A percentile compares a stretch with the other conserved stretches of the same genome.
Evolutionary conservation across 92 coral and sea anemone species (phyloP).

Genomic region (Hydrozoanthus gracilis): DNA sequence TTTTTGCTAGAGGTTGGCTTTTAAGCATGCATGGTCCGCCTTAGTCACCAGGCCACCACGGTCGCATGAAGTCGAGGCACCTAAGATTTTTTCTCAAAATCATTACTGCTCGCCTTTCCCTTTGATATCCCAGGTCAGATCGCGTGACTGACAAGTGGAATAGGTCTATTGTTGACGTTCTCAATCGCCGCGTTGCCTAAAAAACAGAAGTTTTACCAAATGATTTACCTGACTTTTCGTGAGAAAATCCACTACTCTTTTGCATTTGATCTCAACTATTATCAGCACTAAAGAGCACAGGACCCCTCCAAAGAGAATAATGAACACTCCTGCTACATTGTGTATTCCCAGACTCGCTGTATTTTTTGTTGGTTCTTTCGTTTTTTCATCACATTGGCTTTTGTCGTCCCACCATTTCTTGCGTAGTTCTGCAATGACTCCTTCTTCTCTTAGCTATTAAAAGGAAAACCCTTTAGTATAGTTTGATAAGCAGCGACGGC

Average conservation of each 20-base stretch:
- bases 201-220: too few species aligned
- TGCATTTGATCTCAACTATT: conserved; percentile 85
- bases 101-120: too few species aligned
- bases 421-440: conserved; percentile 79
- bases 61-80: too few species aligned
- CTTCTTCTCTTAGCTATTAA: conserved; percentile 82
- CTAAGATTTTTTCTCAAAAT: too few species aligned
- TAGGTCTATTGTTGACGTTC: too few species aligned
- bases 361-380: neutral
- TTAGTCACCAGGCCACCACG: too few species aligned
- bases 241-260: conserved; percentile 19
- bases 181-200: too few species aligned
- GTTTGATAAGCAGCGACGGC: neutral
- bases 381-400: conserved; percentile 71
- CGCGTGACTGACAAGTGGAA: too few species aligned
- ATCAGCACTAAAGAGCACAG: conserved; percentile 70
- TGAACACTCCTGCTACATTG: conserved; percentile 95
- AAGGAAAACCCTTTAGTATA: neutral
- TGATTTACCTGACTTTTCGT: conserved; percentile 4
- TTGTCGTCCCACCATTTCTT: conserved; percentile 92
- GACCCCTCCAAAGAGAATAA: conserved; percentile 88
- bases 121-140: too few species aligned
- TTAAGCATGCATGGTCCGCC: too few species aligned
- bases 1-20: too few species aligned
- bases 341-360: conserved; percentile 82